phyloP scores from a whole-genome alignment of 2,113 vertebrate species.

The Pyxicephalus adspersus region DNA sequence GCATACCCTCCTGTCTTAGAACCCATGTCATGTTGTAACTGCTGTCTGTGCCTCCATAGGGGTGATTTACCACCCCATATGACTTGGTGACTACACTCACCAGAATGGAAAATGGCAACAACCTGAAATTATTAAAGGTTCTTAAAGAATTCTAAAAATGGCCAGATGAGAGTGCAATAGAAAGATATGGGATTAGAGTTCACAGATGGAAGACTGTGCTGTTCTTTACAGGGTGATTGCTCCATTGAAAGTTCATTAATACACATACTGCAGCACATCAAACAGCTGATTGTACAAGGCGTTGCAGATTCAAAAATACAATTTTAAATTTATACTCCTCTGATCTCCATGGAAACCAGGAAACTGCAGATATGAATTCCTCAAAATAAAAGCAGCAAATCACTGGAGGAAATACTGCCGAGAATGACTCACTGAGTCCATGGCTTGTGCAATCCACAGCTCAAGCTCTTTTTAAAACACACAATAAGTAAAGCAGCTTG shows the following conservation, averaged over 20 bases:
- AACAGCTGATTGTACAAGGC: constrained; percentile 21
- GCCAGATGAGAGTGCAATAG: not conserved
- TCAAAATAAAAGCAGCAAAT: constrained; percentile 41
- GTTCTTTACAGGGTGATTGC: not conserved
- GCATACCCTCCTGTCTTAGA: too few relatives aligned
- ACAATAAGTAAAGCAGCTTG: constrained; percentile 5
- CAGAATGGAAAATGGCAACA: too few relatives aligned
- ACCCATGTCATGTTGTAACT: too few relatives aligned
- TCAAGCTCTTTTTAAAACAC: not conserved
- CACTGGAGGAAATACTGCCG: constrained; percentile 34
- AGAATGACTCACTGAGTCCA: constrained; percentile 30
- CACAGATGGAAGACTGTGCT: not conserved
- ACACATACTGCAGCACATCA: constrained; percentile 12
- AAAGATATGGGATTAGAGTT: not conserved
- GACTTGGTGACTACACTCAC: too few relatives aligned
- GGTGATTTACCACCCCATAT: too few relatives aligned
- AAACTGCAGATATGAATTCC: constrained; percentile 22
- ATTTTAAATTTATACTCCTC: constrained; percentile 33
- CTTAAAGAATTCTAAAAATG: not conserved
- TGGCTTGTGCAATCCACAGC: constrained; percentile 7
- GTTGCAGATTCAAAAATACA: constrained; percentile 39
- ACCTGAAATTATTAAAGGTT: too few relatives aligned
- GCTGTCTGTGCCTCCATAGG: too few relatives aligned
- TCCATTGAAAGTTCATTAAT: constrained; percentile 8
- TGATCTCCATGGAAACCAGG: constrained; percentile 32